These are phyloP conservation scores for Alfaro cultratus DNA, from an alignment of 2,797 vertebrate genomes.

Conservation along the genomic window DNA sequence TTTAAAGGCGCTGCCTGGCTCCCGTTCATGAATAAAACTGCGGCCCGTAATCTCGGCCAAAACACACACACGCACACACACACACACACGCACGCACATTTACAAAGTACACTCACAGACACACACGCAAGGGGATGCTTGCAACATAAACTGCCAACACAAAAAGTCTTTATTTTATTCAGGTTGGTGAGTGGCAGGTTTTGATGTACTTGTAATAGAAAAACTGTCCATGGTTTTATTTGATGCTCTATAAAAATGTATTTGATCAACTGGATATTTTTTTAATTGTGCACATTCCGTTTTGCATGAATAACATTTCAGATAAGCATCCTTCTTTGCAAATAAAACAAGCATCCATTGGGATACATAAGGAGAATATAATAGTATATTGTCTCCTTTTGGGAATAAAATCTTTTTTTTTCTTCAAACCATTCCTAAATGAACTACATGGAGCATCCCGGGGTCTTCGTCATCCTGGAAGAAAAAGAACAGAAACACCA, in stretches of 20 bases:
- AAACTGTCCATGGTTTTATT: not conserved
- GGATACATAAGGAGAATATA: too few relatives aligned
- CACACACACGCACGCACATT: constrained; percentile 37
- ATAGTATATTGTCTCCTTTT: not conserved
- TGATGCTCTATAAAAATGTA: constrained; percentile 11
- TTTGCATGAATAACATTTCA: not conserved
- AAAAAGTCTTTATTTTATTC: constrained; percentile 66
- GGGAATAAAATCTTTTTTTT: constrained; percentile 18
- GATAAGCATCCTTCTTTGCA: not conserved
- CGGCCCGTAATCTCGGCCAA: constrained; percentile 79
- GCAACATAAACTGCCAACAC: constrained; percentile 62
- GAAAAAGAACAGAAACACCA: constrained; percentile 18
- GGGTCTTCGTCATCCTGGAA: constrained; percentile 75
- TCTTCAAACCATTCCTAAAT: constrained; percentile 88
- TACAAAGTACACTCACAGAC: constrained; percentile 25
- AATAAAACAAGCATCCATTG: not conserved
- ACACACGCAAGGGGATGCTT: constrained; percentile 39
- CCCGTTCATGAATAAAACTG: constrained; percentile 83
- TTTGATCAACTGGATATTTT: not conserved
- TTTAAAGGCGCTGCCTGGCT: constrained; percentile 79
- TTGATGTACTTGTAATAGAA: constrained; percentile 41
- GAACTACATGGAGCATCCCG: constrained; percentile 82
- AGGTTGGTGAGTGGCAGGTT: constrained; percentile 64
- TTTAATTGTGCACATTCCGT: not conserved
- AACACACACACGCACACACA: constrained; percentile 49